Percentiles rank a stretch among this genome's conserved stretches.
Evolutionary conservation across 2,888 invertebrate genomes (phyloP).

Genomic region (Mesopsocus fuscifrons): DNA sequence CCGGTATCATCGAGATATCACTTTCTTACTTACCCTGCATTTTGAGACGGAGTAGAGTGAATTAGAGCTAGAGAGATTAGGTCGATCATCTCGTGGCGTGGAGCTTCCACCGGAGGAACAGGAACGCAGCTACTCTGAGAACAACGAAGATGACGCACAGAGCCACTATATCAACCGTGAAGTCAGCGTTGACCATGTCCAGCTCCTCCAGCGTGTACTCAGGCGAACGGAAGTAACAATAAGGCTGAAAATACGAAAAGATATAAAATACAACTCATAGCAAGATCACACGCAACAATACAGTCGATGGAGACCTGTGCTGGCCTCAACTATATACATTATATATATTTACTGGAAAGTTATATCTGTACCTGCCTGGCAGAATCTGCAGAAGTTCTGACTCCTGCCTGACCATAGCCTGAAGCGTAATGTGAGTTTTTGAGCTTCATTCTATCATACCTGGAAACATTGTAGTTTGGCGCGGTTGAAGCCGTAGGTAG

Average conservation of each 20-base stretch:
- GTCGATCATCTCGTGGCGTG: constrained; percentile 61
- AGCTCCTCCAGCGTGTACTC: constrained; percentile 65
- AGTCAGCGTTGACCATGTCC: constrained; percentile 66
- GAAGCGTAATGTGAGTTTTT: too few species aligned
- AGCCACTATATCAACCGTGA: constrained; percentile 59
- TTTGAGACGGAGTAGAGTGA: too few species aligned
- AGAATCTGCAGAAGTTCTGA: too few species aligned
- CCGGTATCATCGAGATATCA: too few species aligned
- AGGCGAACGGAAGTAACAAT: constrained; percentile 76
- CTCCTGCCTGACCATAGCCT: too few species aligned
- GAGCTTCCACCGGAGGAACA: constrained; percentile 75
- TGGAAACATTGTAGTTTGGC: constrained; percentile 62
- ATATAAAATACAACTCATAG: not conserved
- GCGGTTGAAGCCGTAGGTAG: constrained; percentile 74
- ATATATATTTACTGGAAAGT: constrained; percentile 5
- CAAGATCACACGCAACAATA: not conserved
- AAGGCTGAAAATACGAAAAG: constrained; percentile 30
- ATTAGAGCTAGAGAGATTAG: too few species aligned
- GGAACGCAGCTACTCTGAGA: constrained; percentile 59
- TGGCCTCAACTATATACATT: too few species aligned
- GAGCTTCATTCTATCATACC: constrained; percentile 25
- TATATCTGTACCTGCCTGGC: not conserved
- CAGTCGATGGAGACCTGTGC: constrained; percentile 8
- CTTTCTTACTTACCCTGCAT: too few species aligned
- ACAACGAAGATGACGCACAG: constrained; percentile 60